Conservation (phyloP, 2,888 invertebrate species). For the Platycnemis pennipes region DNA sequence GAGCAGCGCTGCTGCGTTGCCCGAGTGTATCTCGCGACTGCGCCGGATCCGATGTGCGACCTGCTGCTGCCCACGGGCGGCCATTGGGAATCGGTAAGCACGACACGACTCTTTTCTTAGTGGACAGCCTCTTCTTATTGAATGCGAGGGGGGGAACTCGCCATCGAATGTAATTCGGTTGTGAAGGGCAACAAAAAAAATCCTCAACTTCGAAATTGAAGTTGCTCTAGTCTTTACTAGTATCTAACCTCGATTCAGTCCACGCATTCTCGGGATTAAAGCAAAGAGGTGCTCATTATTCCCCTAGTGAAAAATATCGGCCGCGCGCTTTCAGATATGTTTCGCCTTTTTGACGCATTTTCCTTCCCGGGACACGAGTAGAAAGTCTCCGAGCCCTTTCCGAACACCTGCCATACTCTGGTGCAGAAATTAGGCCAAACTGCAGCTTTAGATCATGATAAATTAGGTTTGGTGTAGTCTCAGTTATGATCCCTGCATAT, state of each 20-base stretch:
- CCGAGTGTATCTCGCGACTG: slow-evolving; percentile 16
- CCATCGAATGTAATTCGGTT: too few relatives aligned
- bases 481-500: too few relatives aligned
- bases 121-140: background rate
- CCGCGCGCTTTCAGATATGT: background rate
- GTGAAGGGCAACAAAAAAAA: too few relatives aligned
- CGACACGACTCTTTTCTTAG: too few relatives aligned
- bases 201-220: too few relatives aligned
- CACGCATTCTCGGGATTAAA: too few relatives aligned
- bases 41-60: slow-evolving; percentile 62
- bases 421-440: background rate
- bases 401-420: background rate
- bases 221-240: too few relatives aligned
- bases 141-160: background rate
- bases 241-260: too few relatives aligned
- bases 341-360: background rate
- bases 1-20: background rate
- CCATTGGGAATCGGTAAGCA: slow-evolving; percentile 64
- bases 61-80: slow-evolving; percentile 62
- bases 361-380: background rate
- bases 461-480: too few relatives aligned
- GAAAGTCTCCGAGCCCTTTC: background rate
- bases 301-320: background rate
- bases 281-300: background rate
- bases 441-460: too few relatives aligned